These are phyloP conservation scores for Melieria picta DNA, from an alignment of 2,888 invertebrate species.

Conservation along the genomic window DNA sequence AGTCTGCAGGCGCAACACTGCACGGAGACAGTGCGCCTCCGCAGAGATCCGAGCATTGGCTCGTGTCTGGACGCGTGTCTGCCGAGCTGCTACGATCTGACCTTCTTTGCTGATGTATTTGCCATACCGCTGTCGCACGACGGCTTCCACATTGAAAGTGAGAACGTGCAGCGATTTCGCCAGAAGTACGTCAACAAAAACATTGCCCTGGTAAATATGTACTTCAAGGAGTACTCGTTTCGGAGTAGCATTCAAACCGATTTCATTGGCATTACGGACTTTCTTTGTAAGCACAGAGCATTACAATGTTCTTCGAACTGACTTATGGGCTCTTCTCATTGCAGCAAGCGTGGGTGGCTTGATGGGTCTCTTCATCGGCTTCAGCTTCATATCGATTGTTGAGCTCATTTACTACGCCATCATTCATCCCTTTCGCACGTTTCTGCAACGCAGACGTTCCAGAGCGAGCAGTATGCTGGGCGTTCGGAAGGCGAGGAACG, in stretches of 20 bases:
- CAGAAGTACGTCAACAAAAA: constrained; percentile 66
- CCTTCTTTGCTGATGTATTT: constrained; percentile 72
- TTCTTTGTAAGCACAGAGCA: constrained; percentile 74
- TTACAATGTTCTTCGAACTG: not conserved
- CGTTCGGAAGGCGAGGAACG: too few relatives aligned
- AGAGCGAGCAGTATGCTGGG: too few relatives aligned
- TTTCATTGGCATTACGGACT: constrained; percentile 82
- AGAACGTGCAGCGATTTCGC: constrained; percentile 43
- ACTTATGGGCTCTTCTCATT: constrained; percentile 42
- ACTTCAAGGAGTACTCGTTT: constrained; percentile 77
- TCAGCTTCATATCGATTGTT: constrained; percentile 81
- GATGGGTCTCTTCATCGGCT: constrained; percentile 83
- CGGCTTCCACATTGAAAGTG: constrained; percentile 48
- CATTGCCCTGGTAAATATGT: constrained; percentile 79
- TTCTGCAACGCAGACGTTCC: constrained; percentile 5
- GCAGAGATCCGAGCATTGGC: constrained; percentile 44
- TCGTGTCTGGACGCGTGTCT: constrained; percentile 70
- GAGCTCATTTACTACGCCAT: constrained; percentile 79
- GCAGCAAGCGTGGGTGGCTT: constrained; percentile 83
- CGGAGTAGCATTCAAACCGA: constrained; percentile 78
- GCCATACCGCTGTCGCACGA: constrained; percentile 68
- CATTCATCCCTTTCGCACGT: constrained; percentile 68
- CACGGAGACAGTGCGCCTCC: constrained; percentile 49
- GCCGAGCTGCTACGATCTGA: constrained; percentile 77
- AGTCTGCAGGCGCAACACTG: constrained; percentile 76